These are phyloP conservation scores for Cetonia aurata DNA, from an alignment of 2,888 invertebrate species.

Conservation along the genomic window DNA sequence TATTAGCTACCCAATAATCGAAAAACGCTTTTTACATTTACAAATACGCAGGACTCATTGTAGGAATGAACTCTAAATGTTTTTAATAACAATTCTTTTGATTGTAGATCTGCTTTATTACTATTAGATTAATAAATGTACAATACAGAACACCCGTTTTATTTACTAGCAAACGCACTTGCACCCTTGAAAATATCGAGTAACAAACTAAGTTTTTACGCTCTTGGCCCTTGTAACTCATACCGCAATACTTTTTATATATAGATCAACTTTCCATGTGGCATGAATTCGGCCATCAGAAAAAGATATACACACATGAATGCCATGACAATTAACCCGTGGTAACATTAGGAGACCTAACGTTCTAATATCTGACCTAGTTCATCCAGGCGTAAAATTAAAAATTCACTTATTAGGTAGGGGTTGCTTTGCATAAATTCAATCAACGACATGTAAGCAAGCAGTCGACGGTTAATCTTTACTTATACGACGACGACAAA, in stretches of 20 bases:
- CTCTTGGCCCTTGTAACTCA: slow-evolving; percentile 1
- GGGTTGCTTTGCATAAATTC: slow-evolving; percentile 36
- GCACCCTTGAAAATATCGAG: slow-evolving; percentile 10
- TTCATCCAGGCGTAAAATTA: slow-evolving; percentile 17
- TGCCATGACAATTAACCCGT: not conserved
- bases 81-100: too few relatives aligned
- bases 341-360: slow-evolving; percentile 10
- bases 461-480: slow-evolving; percentile 16
- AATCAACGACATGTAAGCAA: not conserved
- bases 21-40: too few relatives aligned
- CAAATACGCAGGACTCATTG: too few relatives aligned
- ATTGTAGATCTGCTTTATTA: too few relatives aligned
- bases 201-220: not conserved
- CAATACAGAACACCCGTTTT: too few relatives aligned
- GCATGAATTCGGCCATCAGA: not conserved
- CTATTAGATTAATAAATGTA: too few relatives aligned
- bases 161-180: not conserved
- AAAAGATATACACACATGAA: not conserved
- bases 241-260: slow-evolving; percentile 13
- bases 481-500: slow-evolving; percentile 15
- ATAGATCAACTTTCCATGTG: slow-evolving; percentile 21
- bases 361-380: slow-evolving; percentile 20
- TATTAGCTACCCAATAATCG: too few relatives aligned
- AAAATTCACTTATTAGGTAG: slow-evolving; percentile 13
- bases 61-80: too few relatives aligned